phyloP scores from a whole-genome alignment of 2,797 vertebrate species.

The Natrix natrix region DNA sequence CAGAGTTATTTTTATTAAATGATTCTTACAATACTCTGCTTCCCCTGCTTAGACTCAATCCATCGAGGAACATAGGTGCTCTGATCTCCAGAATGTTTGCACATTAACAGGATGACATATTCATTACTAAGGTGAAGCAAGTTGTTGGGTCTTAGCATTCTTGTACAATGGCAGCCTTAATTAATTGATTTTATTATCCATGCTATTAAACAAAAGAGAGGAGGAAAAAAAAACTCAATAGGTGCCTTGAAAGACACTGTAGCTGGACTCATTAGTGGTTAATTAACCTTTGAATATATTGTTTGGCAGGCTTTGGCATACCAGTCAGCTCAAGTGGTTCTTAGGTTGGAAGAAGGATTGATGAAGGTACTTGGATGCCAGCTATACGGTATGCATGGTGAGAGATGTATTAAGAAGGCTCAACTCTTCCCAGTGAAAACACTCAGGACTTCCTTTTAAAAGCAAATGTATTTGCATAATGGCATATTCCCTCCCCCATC shows the following conservation, averaged over 20 bases:
- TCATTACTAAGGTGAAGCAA: conserved; percentile 12
- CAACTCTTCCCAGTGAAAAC: not conserved
- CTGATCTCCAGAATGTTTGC: conserved; percentile 1
- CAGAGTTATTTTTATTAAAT: not conserved
- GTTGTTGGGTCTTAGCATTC: conserved; percentile 9
- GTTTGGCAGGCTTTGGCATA: not conserved
- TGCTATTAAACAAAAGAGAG: conserved; percentile 2
- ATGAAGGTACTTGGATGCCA: not conserved
- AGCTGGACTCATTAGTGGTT: conserved; percentile 15
- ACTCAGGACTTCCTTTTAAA: not conserved
- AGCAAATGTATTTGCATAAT: not conserved
- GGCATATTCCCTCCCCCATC: no score
- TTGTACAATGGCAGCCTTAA: conserved; percentile 3
- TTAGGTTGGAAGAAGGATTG: not conserved
- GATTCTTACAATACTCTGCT: not conserved
- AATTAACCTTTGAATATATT: conserved; percentile 19
- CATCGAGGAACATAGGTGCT: not conserved
- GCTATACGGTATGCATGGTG: not conserved
- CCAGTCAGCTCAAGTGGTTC: not conserved
- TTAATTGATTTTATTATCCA: conserved; percentile 22
- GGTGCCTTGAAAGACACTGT: not conserved
- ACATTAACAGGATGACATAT: not conserved
- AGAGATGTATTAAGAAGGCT: not conserved
- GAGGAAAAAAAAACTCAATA: not conserved
- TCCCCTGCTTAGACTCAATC: not conserved